These are phyloP conservation scores for Doris montereyensis DNA, from an alignment of 2,888 invertebrate species.

Conservation along the genomic window DNA sequence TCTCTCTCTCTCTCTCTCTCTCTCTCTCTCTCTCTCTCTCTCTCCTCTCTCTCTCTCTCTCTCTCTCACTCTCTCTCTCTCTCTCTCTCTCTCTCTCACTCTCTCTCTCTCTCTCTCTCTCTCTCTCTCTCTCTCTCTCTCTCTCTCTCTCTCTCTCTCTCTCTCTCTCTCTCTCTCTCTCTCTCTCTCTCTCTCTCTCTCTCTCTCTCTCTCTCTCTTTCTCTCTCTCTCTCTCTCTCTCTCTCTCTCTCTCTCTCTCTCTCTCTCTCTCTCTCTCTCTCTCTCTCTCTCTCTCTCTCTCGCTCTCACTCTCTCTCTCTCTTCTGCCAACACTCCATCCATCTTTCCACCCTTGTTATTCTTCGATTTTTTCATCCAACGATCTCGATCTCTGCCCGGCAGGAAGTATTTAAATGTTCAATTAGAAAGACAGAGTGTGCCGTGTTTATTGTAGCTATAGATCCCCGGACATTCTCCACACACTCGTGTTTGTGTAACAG, in stretches of 20 bases:
- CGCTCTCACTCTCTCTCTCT: too few relatives aligned
- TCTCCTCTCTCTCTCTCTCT: neutral
- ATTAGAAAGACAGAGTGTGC: too few relatives aligned
- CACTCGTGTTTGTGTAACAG: too few relatives aligned
- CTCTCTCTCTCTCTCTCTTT: neutral
- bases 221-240: constrained; percentile 12
- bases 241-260: constrained; percentile 18
- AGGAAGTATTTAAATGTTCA: too few relatives aligned
- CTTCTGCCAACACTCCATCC: neutral
- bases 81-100: constrained; percentile 4
- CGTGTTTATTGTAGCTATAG: too few relatives aligned
- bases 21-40: neutral
- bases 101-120: constrained; percentile 21
- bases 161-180: neutral
- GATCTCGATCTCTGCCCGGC: too few relatives aligned
- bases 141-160: constrained; percentile 1
- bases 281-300: too few relatives aligned
- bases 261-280: constrained; percentile 13
- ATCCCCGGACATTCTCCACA: too few relatives aligned
- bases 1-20: too few relatives aligned
- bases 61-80: neutral
- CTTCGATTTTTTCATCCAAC: too few relatives aligned
- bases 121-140: constrained; percentile 6
- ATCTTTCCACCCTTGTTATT: too few relatives aligned
- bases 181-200: neutral